These are phyloP conservation scores for Ctenochaetus hawaiiensis DNA, from an alignment of 2,797 vertebrate genomes.

Conservation along the genomic window DNA sequence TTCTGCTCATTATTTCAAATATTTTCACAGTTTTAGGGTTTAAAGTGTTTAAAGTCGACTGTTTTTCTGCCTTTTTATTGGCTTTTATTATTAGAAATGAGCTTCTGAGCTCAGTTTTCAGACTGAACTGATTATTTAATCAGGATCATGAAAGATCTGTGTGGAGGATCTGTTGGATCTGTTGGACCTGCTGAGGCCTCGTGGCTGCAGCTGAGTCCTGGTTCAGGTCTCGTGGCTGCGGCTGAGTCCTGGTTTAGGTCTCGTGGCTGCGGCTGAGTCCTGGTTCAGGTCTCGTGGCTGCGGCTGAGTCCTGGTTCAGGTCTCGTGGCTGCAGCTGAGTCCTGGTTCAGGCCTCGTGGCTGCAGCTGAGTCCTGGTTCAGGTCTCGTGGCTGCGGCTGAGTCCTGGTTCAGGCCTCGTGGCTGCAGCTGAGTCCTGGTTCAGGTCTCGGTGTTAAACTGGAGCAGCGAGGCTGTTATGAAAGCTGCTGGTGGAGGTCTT, in stretches of 20 bases:
- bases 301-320: too few relatives aligned
- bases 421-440: constrained; percentile 11
- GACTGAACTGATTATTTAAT: too few relatives aligned
- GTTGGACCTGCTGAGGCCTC: too few relatives aligned
- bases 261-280: neutral
- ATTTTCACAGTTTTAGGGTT: too few relatives aligned
- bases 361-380: constrained; percentile 10
- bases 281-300: constrained; percentile 31
- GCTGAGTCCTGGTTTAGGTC: too few relatives aligned
- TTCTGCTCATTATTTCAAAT: too few relatives aligned
- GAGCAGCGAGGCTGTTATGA: constrained; percentile 29
- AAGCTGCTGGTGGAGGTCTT: constrained; percentile 26
- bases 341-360: constrained; percentile 24
- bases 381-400: constrained; percentile 12
- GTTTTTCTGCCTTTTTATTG: too few relatives aligned
- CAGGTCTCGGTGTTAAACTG: constrained; percentile 25
- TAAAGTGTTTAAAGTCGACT: too few relatives aligned
- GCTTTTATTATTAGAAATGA: too few relatives aligned
- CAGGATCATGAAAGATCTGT: too few relatives aligned
- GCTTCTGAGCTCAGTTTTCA: too few relatives aligned
- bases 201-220: neutral
- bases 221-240: constrained; percentile 35
- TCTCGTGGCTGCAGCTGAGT: neutral
- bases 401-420: constrained; percentile 10
- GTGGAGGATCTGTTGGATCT: too few relatives aligned